Evolutionary conservation across 2,888 invertebrate genomes (phyloP).

Genomic region (Callyntrura sp.): DNA sequence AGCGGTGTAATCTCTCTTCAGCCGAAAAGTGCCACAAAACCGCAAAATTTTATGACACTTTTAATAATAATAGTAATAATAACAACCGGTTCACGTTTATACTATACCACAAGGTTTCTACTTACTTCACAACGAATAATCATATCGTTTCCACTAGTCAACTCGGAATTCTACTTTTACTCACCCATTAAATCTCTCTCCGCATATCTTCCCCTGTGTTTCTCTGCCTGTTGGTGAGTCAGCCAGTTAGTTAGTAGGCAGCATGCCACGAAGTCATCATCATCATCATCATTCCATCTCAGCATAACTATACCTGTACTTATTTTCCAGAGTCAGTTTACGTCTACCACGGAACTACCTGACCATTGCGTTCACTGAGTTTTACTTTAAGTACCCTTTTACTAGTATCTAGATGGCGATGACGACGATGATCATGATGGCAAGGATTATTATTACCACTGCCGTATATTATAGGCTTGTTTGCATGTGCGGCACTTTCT

Average conservation of each 20-base stretch:
- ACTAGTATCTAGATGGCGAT: not conserved
- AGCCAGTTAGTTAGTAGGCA: not conserved
- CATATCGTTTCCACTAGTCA: not conserved
- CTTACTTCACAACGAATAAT: not conserved
- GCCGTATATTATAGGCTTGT: not conserved
- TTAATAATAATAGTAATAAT: constrained; percentile 14
- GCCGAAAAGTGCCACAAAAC: no score
- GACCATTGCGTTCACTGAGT: not conserved
- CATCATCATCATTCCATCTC: constrained; percentile 18
- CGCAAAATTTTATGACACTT: not conserved
- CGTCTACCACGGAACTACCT: not conserved
- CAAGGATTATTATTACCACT: constrained; percentile 9
- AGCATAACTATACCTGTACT: not conserved
- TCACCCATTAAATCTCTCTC: constrained; percentile 56
- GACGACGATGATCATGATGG: not conserved
- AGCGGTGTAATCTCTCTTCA: no score
- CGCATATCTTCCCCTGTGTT: no score
- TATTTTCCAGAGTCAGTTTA: no score
- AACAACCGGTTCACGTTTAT: no score
- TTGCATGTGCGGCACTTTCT: not conserved
- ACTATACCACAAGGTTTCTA: no score
- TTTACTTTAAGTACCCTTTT: no score
- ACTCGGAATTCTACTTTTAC: constrained; percentile 29
- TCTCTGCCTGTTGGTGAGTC: no score
- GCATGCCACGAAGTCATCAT: not conserved